Evolutionary conservation across 2,797 vertebrate genomes (phyloP).

Genomic region (Gobionotothen gibberifrons): DNA sequence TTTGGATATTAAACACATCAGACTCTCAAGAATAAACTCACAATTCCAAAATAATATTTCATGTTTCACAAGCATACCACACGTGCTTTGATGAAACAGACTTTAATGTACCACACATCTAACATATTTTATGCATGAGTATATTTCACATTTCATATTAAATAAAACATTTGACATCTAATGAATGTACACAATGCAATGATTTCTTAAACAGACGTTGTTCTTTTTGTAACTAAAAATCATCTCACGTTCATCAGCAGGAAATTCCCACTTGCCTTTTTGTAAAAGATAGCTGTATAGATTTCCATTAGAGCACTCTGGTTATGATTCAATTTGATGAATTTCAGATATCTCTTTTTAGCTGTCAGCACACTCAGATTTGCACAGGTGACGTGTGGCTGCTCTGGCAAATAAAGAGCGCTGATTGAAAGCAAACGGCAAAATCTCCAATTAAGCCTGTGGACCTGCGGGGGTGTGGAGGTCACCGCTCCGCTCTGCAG

Average conservation of each 20-base stretch:
- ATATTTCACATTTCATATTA: too few species aligned
- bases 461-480: conserved; percentile 80
- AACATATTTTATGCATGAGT: too few species aligned
- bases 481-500: conserved; percentile 67
- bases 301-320: not conserved
- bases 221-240: too few species aligned
- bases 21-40: not conserved
- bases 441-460: conserved; percentile 81
- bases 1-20: not conserved
- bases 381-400: conserved; percentile 45
- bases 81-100: too few species aligned
- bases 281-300: not conserved
- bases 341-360: conserved; percentile 23
- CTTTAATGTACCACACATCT: too few species aligned
- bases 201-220: too few species aligned
- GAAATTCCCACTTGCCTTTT: not conserved
- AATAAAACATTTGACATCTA: too few species aligned
- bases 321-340: conserved; percentile 33
- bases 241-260: not conserved
- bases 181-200: too few species aligned
- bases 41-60: not conserved
- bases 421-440: conserved; percentile 87
- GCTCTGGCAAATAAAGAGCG: conserved; percentile 80
- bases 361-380: conserved; percentile 30
- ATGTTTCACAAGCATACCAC: not conserved